Evolutionary conservation across 2,113 vertebrate genomes (phyloP), one percentile per base, ranked within the genome.

Genomic region (Hydrolagus affinis): DNA sequence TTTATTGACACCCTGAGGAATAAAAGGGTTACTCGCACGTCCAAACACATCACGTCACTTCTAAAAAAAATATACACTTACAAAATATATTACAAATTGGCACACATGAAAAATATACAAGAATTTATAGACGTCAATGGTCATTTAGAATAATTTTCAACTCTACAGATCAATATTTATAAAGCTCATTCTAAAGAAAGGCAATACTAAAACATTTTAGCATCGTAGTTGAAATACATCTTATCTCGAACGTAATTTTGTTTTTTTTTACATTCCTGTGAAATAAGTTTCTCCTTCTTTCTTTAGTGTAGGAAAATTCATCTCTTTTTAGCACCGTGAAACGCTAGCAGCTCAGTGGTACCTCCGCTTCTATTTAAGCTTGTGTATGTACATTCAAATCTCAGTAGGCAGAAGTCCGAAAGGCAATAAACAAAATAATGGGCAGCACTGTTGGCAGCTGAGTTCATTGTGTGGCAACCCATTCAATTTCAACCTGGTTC

Each of bases 1-100:
- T 98, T 98, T 96, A 95, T 96, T 95, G 94, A 95, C 96, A 96
- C 95, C 94, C 89, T 91, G 88, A 94, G 96, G 97, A 95, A 95
- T 95, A 97, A 97, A 98, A 97, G 97, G 96, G 96, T 92, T 94
- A 92, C 92, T 93, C 94, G 96, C 95, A 96, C 96, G 94, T 94
- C 95, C 94, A 96, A 97, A 98, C 96, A 99, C 97, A 98, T 97
- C 98, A 99, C 98, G 97, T 95, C 97, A 99, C 98, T 98, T 94
- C 98, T 99, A 98, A 98, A 96, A 99, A 99, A 99, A 99, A 99
- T 99, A 99, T 97, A 98, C 98, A 99, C 97, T 97, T 99, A 99
- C 97, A 99, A 99, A 99, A 99, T 99, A 99, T 99, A 95, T 98
- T 99, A 99, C 98, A 99, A 99, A 99, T 98, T 97, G 96, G 97